Conservation (phyloP, 2,797 vertebrate genomes). For the Eleutherodactylus coqui region DNA sequence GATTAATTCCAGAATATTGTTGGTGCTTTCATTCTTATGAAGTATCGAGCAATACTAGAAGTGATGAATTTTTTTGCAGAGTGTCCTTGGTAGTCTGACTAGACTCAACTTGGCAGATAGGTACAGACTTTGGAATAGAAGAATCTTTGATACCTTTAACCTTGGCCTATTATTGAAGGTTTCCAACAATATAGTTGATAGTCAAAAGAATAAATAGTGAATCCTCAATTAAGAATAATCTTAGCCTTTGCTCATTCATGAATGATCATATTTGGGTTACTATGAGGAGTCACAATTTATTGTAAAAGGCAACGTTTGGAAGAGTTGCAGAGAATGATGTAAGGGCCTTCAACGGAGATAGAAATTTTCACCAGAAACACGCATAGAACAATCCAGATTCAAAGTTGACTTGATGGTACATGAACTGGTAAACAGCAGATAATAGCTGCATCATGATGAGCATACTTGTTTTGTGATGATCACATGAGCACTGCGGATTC, state of each 20-base stretch:
- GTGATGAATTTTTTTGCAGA: neutral
- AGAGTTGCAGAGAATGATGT: neutral
- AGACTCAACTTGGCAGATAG: neutral
- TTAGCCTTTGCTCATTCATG: neutral
- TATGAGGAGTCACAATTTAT: neutral
- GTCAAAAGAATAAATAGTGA: neutral
- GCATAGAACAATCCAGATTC: neutral
- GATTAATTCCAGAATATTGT: slow-evolving; percentile 37
- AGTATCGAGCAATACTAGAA: neutral
- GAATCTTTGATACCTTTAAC: neutral
- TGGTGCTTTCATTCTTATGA: slow-evolving; percentile 26
- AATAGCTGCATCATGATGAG: no score
- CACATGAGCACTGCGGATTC: no score
- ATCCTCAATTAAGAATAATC: neutral
- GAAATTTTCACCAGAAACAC: neutral
- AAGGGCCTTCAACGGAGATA: neutral
- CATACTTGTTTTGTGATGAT: no score
- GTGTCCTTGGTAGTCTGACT: neutral
- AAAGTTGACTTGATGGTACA: neutral
- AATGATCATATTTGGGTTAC: neutral
- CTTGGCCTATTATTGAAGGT: neutral
- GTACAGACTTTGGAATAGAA: neutral
- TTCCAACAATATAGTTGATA: neutral
- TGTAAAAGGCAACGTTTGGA: neutral
- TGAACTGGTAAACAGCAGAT: no score